phyloP scores from a whole-genome alignment of 2,888 invertebrate species.

The Priocnemis perturbator region DNA sequence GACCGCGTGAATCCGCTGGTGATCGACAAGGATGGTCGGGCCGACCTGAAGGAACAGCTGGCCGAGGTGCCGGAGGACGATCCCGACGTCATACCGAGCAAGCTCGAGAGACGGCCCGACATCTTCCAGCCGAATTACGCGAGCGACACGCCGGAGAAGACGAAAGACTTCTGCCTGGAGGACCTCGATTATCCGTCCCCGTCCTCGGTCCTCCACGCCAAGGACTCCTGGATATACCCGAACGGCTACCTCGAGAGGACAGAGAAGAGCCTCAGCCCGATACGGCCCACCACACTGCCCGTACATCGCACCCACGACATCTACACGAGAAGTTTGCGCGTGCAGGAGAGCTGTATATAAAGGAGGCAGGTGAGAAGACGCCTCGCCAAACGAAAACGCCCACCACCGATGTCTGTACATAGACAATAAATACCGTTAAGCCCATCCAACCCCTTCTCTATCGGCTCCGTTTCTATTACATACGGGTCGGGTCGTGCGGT shows the following conservation, averaged over 20 bases:
- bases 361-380: neutral
- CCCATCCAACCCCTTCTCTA: constrained; percentile 12
- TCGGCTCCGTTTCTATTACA: neutral
- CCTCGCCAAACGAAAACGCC: neutral
- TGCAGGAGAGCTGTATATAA: constrained; percentile 73
- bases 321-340: constrained; percentile 69
- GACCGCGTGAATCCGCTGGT: constrained; percentile 15
- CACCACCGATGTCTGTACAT: constrained; percentile 52
- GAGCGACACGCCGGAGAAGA: constrained; percentile 50
- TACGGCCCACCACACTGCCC: constrained; percentile 67
- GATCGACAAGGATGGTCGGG: constrained; percentile 21
- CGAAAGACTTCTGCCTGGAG: constrained; percentile 56
- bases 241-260: constrained; percentile 62
- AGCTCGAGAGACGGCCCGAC: constrained; percentile 61
- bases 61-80: constrained; percentile 60
- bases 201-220: constrained; percentile 56
- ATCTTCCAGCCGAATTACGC: constrained; percentile 64
- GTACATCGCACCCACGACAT: constrained; percentile 69
- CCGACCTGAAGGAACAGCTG: constrained; percentile 37
- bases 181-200: constrained; percentile 62
- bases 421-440: constrained; percentile 60
- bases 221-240: constrained; percentile 66
- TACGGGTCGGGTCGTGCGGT: neutral
- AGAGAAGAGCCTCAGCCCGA: constrained; percentile 58
- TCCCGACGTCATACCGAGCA: constrained; percentile 68